Conservation (phyloP, 2,113 vertebrate species). For the Diadophis punctatus region DNA sequence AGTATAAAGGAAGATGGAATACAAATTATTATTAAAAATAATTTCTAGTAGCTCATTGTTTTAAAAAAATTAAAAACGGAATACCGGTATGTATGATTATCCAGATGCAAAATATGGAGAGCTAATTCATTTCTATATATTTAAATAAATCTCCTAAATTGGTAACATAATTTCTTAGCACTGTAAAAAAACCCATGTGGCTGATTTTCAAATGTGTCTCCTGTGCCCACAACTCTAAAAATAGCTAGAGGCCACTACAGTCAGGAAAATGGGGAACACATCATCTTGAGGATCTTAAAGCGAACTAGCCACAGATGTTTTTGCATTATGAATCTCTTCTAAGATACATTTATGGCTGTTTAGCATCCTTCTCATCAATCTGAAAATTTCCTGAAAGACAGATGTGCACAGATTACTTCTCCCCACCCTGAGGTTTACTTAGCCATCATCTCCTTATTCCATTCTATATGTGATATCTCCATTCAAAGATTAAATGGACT, state of each 20-base stretch:
- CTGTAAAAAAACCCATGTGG: neutral
- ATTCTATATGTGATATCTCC: neutral
- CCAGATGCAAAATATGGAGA: neutral
- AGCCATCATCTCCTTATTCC: neutral
- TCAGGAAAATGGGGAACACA: neutral
- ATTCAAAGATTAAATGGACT: constrained; percentile 16
- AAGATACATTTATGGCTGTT: neutral
- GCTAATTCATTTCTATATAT: constrained; percentile 14
- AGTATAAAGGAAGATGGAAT: neutral
- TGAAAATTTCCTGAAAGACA: constrained; percentile 19
- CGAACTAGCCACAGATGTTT: neutral
- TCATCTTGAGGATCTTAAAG: neutral
- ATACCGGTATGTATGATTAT: neutral
- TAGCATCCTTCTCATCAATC: neutral
- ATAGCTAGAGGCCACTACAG: constrained; percentile 9
- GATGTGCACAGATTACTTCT: neutral
- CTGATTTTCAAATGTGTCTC: neutral
- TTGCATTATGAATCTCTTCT: constrained; percentile 14
- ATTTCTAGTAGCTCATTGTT: neutral
- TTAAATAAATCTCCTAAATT: constrained; percentile 1
- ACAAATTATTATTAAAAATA: neutral
- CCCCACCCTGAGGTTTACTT: neutral
- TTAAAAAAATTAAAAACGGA: neutral
- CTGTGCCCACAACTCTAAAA: constrained; percentile 10
- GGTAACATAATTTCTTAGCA: constrained; percentile 7